Conservation (phyloP, 2,888 invertebrate species). For the Agriotes lineatus region DNA sequence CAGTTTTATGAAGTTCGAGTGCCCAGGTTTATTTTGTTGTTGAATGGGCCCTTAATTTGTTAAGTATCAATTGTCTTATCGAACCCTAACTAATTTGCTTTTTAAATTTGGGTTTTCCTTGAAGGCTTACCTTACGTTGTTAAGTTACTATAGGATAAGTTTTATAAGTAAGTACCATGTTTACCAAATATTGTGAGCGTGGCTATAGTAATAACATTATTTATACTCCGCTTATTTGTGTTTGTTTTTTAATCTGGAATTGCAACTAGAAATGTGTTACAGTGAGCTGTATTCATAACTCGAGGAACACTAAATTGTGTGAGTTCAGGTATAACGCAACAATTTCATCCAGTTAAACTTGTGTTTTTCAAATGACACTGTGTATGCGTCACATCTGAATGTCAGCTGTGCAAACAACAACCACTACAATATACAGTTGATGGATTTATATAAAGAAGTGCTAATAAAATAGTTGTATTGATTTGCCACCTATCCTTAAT, state of each 20-base stretch:
- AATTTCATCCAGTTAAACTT: conserved; percentile 2
- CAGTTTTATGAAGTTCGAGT: too few relatives aligned
- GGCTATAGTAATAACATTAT: conserved; percentile 41
- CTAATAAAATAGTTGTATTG: too few relatives aligned
- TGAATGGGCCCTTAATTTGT: conserved; percentile 29
- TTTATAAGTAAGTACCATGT: conserved; percentile 36
- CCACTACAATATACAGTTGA: conserved; percentile 54
- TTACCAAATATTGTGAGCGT: conserved; percentile 40
- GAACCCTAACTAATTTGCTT: conserved; percentile 5
- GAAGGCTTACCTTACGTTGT: conserved; percentile 37
- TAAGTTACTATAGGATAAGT: conserved; percentile 38
- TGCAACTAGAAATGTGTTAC: conserved; percentile 3
- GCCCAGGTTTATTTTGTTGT: neutral
- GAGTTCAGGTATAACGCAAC: conserved; percentile 12
- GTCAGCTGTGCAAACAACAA: conserved; percentile 50
- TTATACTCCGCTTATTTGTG: conserved; percentile 34
- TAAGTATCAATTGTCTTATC: conserved; percentile 51
- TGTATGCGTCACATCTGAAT: conserved; percentile 18
- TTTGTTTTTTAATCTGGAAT: conserved; percentile 12
- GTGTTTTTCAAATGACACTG: conserved; percentile 7
- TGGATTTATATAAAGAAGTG: conserved; percentile 58
- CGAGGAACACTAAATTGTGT: conserved; percentile 15
- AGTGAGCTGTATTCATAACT: neutral
- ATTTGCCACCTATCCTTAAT: too few relatives aligned
- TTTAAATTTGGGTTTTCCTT: conserved; percentile 21